Evolutionary conservation across 2,888 invertebrate species (phyloP).

Genomic region (Chironomus tentans): DNA sequence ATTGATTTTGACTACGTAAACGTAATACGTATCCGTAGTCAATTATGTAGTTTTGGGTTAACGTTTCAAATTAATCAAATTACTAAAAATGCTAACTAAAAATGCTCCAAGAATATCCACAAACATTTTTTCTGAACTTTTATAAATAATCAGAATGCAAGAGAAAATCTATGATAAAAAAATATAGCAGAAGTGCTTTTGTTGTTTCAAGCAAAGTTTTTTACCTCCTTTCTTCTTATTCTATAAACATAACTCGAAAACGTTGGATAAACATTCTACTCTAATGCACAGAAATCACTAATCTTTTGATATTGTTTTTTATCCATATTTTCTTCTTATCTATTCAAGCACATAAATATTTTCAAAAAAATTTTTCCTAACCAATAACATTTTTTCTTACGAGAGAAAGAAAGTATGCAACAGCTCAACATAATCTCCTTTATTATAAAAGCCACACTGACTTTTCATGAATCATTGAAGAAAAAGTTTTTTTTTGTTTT

Average conservation of each 20-base stretch:
- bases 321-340: no score
- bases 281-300: constrained; percentile 7
- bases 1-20: no score
- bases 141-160: background rate
- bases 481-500: background rate
- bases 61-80: no score
- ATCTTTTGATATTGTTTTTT: background rate
- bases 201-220: background rate
- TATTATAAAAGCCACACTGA: no score
- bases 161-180: background rate
- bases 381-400: no score
- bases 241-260: background rate
- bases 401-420: no score
- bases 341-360: no score
- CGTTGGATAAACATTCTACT: background rate
- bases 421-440: no score
- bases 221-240: background rate
- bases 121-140: background rate
- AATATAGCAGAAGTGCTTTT: constrained; percentile 8
- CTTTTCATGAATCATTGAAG: background rate
- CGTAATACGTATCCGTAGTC: no score
- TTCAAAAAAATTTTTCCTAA: no score
- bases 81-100: background rate
- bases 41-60: no score
- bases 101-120: background rate